These are phyloP conservation scores for Drosophila lacertosa DNA, from an alignment of 1,140 invertebrate species.

Conservation along the genomic window DNA sequence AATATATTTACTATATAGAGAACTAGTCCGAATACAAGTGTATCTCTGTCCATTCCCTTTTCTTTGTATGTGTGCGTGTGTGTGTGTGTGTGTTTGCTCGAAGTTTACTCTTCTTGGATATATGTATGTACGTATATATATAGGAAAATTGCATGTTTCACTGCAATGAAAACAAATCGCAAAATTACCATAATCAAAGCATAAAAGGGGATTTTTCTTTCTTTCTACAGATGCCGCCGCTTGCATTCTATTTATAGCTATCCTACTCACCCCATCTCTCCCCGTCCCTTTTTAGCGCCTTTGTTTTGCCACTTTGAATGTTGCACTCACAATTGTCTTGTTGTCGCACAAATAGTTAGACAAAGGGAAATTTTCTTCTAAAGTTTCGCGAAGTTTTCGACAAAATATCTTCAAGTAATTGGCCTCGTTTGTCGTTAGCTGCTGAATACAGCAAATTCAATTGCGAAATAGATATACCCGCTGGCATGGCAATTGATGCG, in stretches of 20 bases:
- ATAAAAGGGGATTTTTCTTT: slow-evolving; percentile 62
- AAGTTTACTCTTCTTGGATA: slow-evolving; percentile 37
- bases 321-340: slow-evolving; percentile 22
- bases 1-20: slow-evolving; percentile 7
- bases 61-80: background rate
- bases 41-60: background rate
- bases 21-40: slow-evolving; percentile 5
- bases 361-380: slow-evolving; percentile 40
- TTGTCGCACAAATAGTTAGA: slow-evolving; percentile 20
- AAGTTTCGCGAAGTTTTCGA: slow-evolving; percentile 54
- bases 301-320: slow-evolving; percentile 10
- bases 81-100: slow-evolving; percentile 23
- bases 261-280: slow-evolving; percentile 13
- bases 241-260: slow-evolving; percentile 5
- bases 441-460: slow-evolving; percentile 54
- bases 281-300: slow-evolving; percentile 22
- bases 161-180: slow-evolving; percentile 74
- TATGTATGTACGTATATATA: slow-evolving; percentile 24
- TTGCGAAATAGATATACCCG: slow-evolving; percentile 65
- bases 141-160: slow-evolving; percentile 72
- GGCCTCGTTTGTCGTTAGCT: slow-evolving; percentile 62
- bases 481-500: slow-evolving; percentile 59
- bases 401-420: slow-evolving; percentile 71
- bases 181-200: slow-evolving; percentile 76
- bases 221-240: slow-evolving; percentile 26